Base-by-base conservation (phyloP, 1,140 invertebrate species). In the Drosophila murphyi region DNA sequence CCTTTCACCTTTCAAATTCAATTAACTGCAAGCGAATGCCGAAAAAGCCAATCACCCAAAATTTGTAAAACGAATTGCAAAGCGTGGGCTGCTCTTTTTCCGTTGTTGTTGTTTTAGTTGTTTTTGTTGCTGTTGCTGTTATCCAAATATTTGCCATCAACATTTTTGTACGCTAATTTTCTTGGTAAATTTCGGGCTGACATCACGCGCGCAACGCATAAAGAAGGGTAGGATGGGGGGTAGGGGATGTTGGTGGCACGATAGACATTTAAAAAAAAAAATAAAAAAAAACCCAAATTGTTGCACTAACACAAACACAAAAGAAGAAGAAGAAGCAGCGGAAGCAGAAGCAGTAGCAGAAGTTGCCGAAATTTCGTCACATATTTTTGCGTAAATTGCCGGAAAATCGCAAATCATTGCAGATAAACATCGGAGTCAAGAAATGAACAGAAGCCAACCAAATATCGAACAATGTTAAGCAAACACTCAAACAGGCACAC, bases 301-400 rank as follows among this genome's bases (percentile, higher is more conserved):
- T 80, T 88, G 80, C 83, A 87, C 72, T 88, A 64, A 78, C 59
- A 76, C 82, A 64, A 10, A 75, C 12, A 65, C 6, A 51, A 55
- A 0, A 47, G 4, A 29, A 4, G 32, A 29, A 4, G 32, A 20
- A 56, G 37, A 50, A 41, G 47, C 29, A 29, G 35, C 20, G 20
- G 6, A 47, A 37, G 31, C 6, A 50, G 5, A 41, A 2, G 5
- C 8, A 41, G 10, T 10, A 43, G n/a, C 10, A 43, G 39, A 4
- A 43, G 39, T 4, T 43, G 70, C 69, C 67, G 70, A 89, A 89
- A 89, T 89, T 89, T 89, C 85, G 85, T 89, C 85, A 89, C 85
- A 89, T 89, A 89, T 89, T 89, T 89, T 89, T 89, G 85, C 80
- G 85, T 89, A 89, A 89, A 89, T 89, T 89, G 85, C 85, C 85